A percentile compares a stretch with the other conserved stretches of the same genome.
These are phyloP conservation scores for Erithacus rubecula DNA, from an alignment of 2,797 vertebrate species.

Conservation along the genomic window DNA sequence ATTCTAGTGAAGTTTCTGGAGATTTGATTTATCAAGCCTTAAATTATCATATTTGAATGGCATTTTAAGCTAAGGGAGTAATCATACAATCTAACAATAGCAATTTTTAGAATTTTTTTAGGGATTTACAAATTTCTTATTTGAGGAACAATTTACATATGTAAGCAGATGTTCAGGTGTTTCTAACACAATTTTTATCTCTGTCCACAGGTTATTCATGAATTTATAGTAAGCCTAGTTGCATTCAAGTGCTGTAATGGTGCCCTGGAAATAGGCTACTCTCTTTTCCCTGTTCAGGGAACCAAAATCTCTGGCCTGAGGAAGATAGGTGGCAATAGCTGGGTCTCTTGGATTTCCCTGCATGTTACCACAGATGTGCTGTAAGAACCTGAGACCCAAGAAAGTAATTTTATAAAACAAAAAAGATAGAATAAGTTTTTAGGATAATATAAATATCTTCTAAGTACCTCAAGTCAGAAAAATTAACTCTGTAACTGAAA, in stretches of 20 bases:
- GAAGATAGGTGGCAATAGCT: neutral
- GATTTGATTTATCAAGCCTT: neutral
- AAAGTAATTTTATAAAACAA: neutral
- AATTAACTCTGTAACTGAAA: neutral
- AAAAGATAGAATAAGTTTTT: neutral
- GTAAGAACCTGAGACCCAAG: neutral
- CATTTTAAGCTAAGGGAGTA: neutral
- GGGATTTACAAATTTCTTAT: neutral
- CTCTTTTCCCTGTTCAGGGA: neutral
- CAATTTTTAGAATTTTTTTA: neutral
- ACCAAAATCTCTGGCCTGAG: neutral
- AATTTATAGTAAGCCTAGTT: neutral
- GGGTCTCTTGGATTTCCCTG: neutral
- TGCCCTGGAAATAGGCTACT: neutral
- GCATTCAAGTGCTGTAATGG: neutral
- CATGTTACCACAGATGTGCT: rapidly evolving
- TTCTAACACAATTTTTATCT: neutral
- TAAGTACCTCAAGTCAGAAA: neutral
- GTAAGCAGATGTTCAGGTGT: neutral
- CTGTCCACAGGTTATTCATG: neutral
- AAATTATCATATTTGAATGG: neutral
- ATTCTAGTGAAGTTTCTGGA: neutral
- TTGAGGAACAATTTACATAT: neutral
- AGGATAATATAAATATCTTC: neutral
- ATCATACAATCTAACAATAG: neutral